phyloP scores from a whole-genome alignment of 2,888 invertebrate species.

The Gonocerus acuteangulatus region DNA sequence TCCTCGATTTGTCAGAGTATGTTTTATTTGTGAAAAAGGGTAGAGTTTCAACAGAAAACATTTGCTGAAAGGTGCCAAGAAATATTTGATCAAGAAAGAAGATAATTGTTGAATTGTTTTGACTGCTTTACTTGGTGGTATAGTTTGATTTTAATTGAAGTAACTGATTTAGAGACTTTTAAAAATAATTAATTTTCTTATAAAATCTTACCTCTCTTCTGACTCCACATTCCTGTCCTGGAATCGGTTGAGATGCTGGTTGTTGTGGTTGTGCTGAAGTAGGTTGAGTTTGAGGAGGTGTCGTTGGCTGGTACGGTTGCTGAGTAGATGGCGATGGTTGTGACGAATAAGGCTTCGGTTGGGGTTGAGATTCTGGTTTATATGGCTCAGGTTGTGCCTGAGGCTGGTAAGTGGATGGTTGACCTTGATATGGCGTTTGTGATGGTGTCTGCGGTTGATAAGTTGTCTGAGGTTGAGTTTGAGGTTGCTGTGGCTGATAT shows the following conservation, averaged over 20 bases:
- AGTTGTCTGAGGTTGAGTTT: conserved; percentile 16
- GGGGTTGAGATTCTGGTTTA: conserved; percentile 12
- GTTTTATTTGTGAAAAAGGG: too few species aligned
- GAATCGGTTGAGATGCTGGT: conserved; percentile 33
- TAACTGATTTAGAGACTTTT: too few species aligned
- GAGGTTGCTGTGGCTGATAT: conserved; percentile 20
- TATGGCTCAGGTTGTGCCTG: background rate
- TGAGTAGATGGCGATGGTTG: conserved; percentile 31
- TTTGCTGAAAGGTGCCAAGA: too few species aligned
- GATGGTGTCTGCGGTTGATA: conserved; percentile 17
- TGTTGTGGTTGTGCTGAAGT: background rate
- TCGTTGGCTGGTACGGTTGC: conserved; percentile 39
- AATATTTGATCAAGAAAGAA: too few species aligned
- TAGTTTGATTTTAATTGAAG: too few species aligned
- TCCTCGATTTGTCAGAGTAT: too few species aligned
- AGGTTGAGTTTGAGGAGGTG: background rate
- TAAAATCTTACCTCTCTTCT: conserved; percentile 43
- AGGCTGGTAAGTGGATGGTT: conserved; percentile 39
- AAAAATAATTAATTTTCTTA: too few species aligned
- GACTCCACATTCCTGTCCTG: conserved; percentile 43
- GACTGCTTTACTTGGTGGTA: too few species aligned
- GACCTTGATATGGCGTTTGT: background rate
- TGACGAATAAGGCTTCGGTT: background rate
- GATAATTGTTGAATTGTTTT: too few species aligned
- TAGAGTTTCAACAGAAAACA: too few species aligned